Percentiles rank a stretch among this genome's conserved stretches.
Conservation (phyloP, 2,797 vertebrate species). For the Coccyzus lansbergi region DNA sequence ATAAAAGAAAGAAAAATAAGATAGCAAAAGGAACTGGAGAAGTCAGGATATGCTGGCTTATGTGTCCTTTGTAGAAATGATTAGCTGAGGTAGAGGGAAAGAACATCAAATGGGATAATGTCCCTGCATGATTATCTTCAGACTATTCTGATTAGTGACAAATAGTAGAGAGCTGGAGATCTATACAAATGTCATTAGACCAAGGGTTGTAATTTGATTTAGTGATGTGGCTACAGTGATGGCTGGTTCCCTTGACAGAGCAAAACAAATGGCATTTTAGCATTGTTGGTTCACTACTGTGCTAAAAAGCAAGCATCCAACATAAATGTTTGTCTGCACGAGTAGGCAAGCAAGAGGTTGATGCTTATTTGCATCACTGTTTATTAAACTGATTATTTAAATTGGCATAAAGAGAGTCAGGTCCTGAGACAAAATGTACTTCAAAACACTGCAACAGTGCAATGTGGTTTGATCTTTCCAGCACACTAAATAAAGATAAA, state of each 20-base stretch:
- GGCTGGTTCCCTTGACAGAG: neutral
- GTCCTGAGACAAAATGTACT: neutral
- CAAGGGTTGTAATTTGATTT: slow-evolving; percentile 10
- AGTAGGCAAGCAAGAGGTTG: neutral
- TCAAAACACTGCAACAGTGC: neutral
- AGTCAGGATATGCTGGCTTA: neutral
- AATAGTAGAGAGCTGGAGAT: slow-evolving; percentile 9
- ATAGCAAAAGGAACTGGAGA: neutral
- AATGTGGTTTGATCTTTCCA: neutral
- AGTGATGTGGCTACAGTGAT: neutral
- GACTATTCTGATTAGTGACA: slow-evolving; percentile 7
- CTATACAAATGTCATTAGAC: slow-evolving; percentile 48
- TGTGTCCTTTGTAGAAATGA: neutral
- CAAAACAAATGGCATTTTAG: neutral
- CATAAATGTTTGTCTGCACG: neutral
- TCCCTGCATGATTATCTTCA: slow-evolving; percentile 39
- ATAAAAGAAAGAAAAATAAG: slow-evolving; percentile 16
- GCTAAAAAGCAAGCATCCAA: neutral
- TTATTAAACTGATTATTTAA: neutral
- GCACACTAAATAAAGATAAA: neutral
- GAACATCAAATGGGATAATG: slow-evolving; percentile 14
- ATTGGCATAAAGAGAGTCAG: neutral
- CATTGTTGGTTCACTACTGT: neutral
- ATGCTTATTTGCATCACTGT: neutral
- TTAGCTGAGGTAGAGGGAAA: neutral